These are phyloP conservation scores for Osmoderma eremita DNA, from an alignment of 2,888 invertebrate species.

Conservation along the genomic window DNA sequence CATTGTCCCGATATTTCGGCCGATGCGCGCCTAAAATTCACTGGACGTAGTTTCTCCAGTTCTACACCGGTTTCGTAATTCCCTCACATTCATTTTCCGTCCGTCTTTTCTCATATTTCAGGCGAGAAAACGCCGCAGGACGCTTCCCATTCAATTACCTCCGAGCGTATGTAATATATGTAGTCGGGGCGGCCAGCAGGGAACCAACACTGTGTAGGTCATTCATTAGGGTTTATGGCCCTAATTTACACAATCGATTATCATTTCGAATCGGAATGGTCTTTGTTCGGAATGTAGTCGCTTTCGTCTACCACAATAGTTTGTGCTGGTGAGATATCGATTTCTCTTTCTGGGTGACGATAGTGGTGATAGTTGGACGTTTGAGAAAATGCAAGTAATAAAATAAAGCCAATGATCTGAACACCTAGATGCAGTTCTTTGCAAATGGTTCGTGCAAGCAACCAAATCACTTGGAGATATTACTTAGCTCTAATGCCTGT, in stretches of 20 bases:
- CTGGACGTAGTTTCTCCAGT: not conserved
- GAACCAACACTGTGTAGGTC: slow-evolving; percentile 14
- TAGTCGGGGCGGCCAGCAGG: slow-evolving; percentile 4
- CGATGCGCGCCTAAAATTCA: not conserved
- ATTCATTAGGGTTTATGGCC: slow-evolving; percentile 32
- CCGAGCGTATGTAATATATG: slow-evolving; percentile 28
- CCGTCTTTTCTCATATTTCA: slow-evolving; percentile 25
- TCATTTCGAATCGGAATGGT: slow-evolving; percentile 16
- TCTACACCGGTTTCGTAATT: slow-evolving; percentile 5
- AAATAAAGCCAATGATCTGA: too few relatives aligned
- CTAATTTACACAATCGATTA: slow-evolving; percentile 38
- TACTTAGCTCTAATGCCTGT: too few relatives aligned
- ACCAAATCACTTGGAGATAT: too few relatives aligned
- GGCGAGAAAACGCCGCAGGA: slow-evolving; percentile 22
- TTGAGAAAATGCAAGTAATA: too few relatives aligned
- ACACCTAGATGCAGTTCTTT: too few relatives aligned
- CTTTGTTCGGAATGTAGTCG: slow-evolving; percentile 16
- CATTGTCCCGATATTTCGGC: not conserved
- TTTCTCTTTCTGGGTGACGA: too few relatives aligned
- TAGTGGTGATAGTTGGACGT: too few relatives aligned
- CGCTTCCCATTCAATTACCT: slow-evolving; percentile 35
- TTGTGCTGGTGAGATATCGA: too few relatives aligned
- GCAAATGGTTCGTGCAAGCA: too few relatives aligned
- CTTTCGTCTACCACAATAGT: too few relatives aligned
- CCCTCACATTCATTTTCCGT: slow-evolving; percentile 1